These are phyloP conservation scores for Oplegnathus fasciatus DNA, from an alignment of 2,113 vertebrate genomes.

Conservation along the genomic window DNA sequence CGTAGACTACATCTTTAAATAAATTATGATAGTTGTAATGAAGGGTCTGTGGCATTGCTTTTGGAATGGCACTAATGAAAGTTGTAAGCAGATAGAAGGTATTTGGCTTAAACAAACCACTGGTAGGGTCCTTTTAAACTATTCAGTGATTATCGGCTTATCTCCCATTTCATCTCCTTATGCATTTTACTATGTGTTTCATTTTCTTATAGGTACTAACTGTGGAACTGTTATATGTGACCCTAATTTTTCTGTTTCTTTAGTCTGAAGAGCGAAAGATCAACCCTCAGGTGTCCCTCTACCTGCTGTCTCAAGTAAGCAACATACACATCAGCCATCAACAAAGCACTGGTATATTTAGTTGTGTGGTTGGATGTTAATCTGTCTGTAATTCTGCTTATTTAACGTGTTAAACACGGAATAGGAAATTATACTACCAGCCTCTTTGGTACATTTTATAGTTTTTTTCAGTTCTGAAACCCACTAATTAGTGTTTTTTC, in stretches of 20 bases:
- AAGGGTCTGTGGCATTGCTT: not conserved
- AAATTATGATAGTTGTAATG: not conserved
- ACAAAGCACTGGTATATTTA: not conserved
- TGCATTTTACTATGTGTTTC: not conserved
- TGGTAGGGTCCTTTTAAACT: not conserved
- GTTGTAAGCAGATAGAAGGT: not conserved
- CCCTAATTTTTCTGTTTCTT: constrained; percentile 1
- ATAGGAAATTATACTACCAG: not conserved
- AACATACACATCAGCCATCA: not conserved
- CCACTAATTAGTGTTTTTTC: not conserved
- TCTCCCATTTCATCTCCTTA: not conserved
- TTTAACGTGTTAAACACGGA: not conserved
- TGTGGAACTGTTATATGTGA: not conserved
- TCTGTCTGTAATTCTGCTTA: not conserved
- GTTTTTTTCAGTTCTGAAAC: not conserved
- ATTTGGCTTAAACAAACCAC: not conserved
- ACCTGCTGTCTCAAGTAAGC: constrained; percentile 96
- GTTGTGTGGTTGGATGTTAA: not conserved
- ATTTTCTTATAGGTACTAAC: not conserved
- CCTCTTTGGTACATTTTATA: not conserved
- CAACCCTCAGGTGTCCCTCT: constrained; percentile 96
- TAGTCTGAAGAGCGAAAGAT: constrained; percentile 95
- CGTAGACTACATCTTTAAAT: too few relatives aligned
- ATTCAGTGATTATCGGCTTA: not conserved
- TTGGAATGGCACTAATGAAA: not conserved